Evolutionary conservation across 2,113 vertebrate genomes (phyloP).

Genomic region (Rhea americana): DNA sequence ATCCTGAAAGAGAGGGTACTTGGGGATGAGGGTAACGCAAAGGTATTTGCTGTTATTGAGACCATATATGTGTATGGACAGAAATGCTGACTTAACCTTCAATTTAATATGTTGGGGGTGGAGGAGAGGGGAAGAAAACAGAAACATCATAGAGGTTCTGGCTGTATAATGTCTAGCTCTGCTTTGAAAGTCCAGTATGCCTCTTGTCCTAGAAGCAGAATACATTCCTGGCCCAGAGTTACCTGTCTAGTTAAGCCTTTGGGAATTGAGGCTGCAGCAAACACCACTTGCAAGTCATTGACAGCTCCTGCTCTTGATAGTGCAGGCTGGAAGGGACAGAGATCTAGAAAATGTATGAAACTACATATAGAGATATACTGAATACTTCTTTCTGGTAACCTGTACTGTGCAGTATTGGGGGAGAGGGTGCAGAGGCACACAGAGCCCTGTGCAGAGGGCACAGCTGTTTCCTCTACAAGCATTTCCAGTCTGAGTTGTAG

Average conservation of each 20-base stretch:
- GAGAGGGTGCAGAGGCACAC: too few relatives aligned
- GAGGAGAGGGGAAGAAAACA: too few relatives aligned
- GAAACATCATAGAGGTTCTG: too few relatives aligned
- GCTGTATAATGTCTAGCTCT: background rate
- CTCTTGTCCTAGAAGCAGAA: background rate
- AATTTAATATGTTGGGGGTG: background rate
- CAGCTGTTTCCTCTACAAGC: background rate
- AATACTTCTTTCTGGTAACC: background rate
- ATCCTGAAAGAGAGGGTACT: background rate
- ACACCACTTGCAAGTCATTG: background rate
- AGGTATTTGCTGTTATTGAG: background rate
- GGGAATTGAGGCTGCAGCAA: background rate
- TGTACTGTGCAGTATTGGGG: too few relatives aligned
- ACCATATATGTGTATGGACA: background rate
- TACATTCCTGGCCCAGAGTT: background rate
- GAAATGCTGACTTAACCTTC: background rate
- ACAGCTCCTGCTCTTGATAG: background rate
- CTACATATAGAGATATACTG: background rate
- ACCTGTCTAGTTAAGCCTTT: background rate
- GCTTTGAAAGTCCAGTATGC: background rate
- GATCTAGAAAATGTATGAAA: background rate
- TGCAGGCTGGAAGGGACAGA: background rate
- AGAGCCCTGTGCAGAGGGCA: background rate
- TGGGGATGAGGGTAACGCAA: background rate
- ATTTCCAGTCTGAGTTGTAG: too few relatives aligned